Percentiles rank a stretch among this genome's conserved stretches.
These are phyloP conservation scores for Callitettix versicolor DNA, from an alignment of 1,140 invertebrate species.

Conservation along the genomic window DNA sequence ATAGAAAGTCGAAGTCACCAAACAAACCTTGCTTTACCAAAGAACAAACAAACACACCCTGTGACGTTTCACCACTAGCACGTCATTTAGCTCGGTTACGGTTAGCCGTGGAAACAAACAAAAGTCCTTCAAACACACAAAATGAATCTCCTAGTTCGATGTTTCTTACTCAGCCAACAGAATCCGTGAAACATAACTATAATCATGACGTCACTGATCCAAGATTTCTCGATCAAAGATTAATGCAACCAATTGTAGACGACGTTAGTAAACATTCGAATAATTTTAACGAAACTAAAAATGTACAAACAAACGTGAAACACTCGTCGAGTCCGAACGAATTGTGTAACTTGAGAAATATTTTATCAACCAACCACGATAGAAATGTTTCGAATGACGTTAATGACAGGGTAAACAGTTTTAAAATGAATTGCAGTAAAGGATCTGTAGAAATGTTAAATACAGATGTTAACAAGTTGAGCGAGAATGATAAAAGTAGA, in stretches of 20 bases:
- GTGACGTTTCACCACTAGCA: slow-evolving; percentile 23
- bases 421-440: neutral
- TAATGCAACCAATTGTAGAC: neutral
- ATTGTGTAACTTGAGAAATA: slow-evolving; percentile 1
- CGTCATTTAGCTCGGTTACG: slow-evolving; percentile 20
- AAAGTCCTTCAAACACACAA: too few relatives aligned
- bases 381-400: neutral
- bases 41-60: neutral
- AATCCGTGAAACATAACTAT: too few relatives aligned
- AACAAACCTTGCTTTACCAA: slow-evolving; percentile 12
- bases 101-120: too few relatives aligned
- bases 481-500: neutral
- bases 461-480: neutral
- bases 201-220: neutral
- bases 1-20: slow-evolving; percentile 14
- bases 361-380: slow-evolving; percentile 10
- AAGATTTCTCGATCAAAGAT: neutral
- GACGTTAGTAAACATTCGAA: neutral
- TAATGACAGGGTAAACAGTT: neutral
- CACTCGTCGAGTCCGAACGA: too few relatives aligned
- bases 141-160: too few relatives aligned
- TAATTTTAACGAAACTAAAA: too few relatives aligned
- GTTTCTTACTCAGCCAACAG: too few relatives aligned
- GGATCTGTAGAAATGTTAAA: neutral
- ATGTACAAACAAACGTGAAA: too few relatives aligned